phyloP scores from a whole-genome alignment of 2,797 vertebrate species.

The Sardinella longiceps region DNA sequence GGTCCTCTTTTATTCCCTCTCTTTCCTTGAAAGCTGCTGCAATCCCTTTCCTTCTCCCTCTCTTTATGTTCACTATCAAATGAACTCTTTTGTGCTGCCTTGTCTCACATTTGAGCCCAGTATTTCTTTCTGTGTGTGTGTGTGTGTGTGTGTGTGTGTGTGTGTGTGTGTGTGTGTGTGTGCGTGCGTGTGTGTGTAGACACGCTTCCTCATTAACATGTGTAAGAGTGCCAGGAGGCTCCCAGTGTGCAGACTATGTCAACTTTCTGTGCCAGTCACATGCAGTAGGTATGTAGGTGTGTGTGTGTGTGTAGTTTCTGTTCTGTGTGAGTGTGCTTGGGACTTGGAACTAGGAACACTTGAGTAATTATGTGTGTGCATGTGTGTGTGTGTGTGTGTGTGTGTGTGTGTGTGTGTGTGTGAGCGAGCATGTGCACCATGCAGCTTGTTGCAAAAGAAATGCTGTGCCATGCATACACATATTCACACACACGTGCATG shows the following conservation, averaged over 20 bases:
- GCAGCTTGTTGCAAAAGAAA: conserved; percentile 54
- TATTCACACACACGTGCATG: conserved; percentile 68
- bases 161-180: not conserved
- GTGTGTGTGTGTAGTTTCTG: conserved; percentile 45
- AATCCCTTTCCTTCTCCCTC: not conserved
- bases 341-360: too few species aligned
- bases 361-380: conserved; percentile 36
- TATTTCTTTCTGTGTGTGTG: not conserved
- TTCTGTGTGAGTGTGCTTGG: conserved; percentile 43
- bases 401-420: conserved; percentile 47
- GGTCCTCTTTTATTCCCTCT: not conserved
- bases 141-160: conserved; percentile 22
- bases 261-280: conserved; percentile 3
- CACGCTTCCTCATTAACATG: too few species aligned
- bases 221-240: not conserved
- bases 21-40: not conserved
- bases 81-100: not conserved
- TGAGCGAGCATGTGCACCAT: not conserved
- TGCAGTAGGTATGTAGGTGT: not conserved
- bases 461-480: conserved; percentile 62
- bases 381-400: conserved; percentile 42
- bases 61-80: not conserved
- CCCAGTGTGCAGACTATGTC: not conserved
- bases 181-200: not conserved
- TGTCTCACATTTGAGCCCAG: not conserved